Conservation (phyloP, 2,113 vertebrate species). For the Chitala chitala region DNA sequence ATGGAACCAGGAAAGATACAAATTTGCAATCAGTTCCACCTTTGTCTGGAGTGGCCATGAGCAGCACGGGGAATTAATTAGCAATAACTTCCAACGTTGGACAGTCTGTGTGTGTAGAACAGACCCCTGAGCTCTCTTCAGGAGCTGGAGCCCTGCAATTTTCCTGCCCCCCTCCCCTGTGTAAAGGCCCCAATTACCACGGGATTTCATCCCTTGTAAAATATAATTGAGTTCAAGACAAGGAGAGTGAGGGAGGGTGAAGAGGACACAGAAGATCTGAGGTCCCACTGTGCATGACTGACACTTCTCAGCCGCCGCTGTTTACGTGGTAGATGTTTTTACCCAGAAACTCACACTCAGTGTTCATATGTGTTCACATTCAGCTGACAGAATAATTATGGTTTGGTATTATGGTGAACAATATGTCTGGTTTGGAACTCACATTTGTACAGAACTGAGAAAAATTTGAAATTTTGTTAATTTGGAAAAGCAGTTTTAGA, state of each 20-base stretch:
- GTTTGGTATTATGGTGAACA: too few species aligned
- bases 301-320: background rate
- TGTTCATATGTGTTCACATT: too few species aligned
- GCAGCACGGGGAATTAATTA: constrained; percentile 40
- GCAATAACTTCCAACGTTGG: constrained; percentile 49
- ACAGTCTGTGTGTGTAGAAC: constrained; percentile 30
- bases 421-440: too few species aligned
- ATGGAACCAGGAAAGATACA: background rate
- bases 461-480: too few species aligned
- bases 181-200: constrained; percentile 72
- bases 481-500: too few species aligned
- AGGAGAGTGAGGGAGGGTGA: constrained; percentile 25
- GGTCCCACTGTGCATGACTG: background rate
- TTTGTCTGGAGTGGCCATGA: background rate
- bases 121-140: constrained; percentile 21
- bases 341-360: too few species aligned
- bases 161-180: constrained; percentile 67
- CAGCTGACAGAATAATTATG: too few species aligned
- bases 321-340: too few species aligned
- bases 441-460: too few species aligned
- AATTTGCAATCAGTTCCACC: constrained; percentile 18
- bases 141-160: too few species aligned
- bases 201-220: constrained; percentile 73
- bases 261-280: background rate
- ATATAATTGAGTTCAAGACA: constrained; percentile 65